phyloP scores from a whole-genome alignment of 1,140 invertebrate genomes.

The Aphelenchoides besseyi region DNA sequence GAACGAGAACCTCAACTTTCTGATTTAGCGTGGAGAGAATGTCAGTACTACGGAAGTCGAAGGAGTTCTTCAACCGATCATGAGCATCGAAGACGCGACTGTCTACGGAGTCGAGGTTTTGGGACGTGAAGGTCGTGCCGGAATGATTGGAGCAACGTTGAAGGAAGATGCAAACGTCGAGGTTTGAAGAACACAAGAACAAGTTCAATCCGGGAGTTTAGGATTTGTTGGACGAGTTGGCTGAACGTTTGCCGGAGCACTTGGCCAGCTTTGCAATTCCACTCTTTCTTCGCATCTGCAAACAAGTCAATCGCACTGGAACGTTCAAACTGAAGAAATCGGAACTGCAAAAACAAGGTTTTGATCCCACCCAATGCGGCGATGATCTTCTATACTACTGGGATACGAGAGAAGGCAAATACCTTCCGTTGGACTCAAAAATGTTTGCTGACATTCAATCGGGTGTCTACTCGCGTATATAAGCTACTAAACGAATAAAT shows the following conservation, averaged over 20 bases:
- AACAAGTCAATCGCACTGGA: constrained; percentile 51
- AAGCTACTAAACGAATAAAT: too few species aligned
- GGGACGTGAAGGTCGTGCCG: constrained; percentile 81
- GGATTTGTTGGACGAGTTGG: constrained; percentile 33
- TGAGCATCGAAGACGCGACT: constrained; percentile 81
- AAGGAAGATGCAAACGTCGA: constrained; percentile 41
- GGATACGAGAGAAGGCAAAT: constrained; percentile 31
- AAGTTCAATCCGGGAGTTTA: constrained; percentile 1
- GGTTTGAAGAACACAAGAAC: neutral
- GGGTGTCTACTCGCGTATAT: constrained; percentile 42
- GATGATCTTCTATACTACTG: constrained; percentile 48
- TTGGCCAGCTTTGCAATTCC: constrained; percentile 46
- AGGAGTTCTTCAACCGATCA: constrained; percentile 81
- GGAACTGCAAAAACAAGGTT: constrained; percentile 43
- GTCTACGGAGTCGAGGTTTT: constrained; percentile 82
- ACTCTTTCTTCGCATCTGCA: constrained; percentile 47
- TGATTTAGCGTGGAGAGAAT: constrained; percentile 88
- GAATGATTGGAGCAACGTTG: constrained; percentile 81
- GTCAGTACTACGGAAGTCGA: constrained; percentile 96
- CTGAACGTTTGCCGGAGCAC: constrained; percentile 35
- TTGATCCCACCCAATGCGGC: constrained; percentile 35
- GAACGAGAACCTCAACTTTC: constrained; percentile 71
- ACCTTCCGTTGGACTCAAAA: constrained; percentile 31
- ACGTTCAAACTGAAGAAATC: constrained; percentile 53
- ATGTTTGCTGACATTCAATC: constrained; percentile 39